Evolutionary conservation across 2,797 vertebrate genomes (phyloP), one percentile per base, ranked within the genome.

Genomic region (Lagocephalus sceleratus): DNA sequence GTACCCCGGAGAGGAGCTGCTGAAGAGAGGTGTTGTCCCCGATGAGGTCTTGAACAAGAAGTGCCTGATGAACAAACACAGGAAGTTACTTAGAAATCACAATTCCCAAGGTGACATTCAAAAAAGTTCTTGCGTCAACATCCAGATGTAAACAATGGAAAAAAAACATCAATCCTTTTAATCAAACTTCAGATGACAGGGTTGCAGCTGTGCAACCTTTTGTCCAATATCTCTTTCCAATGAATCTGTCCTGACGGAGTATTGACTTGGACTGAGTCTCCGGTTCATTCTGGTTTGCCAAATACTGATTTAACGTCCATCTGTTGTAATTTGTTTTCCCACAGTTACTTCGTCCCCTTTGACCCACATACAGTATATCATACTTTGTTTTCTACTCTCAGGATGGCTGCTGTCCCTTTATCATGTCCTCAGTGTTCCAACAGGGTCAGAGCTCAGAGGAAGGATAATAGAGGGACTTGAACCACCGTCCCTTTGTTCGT

Each of bases 21-120:
- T 98, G 86, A 99, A 99, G 71, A 99, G 92, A 5, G 97, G 97
- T 2, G 96, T 98, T 68, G 96, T 98, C 81, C 97, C 97, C 10
- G 97, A 98, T 5, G 96, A 98, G 0, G 97, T 99, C 91, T 99
- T 99, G 67, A 99, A 99, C 83, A 99, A 92, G 88, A 99, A 99
- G 84, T 99, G 97, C 84, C 97, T 99, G 46, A 25, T 2, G 16
- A 64, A 39, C 50, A 40, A 48, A 40, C 16, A 51, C 51, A 20
- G 20, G 17, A 50, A 21, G 22, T 10, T 2, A 35, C 14, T 35
- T 2, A 14, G 12, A 12, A 10, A 35, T 35, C 14, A 35, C 14
- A 12, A 12, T 35, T 35, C 32, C 32, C 12, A 35, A 35, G 32
- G 14, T 35, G 12, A 35, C 12, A 14, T 14, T 35, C 32, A 10